Evolutionary conservation across 2,797 vertebrate species (phyloP), one percentile per base, ranked within the genome.

Genomic region (Characodon lateralis): DNA sequence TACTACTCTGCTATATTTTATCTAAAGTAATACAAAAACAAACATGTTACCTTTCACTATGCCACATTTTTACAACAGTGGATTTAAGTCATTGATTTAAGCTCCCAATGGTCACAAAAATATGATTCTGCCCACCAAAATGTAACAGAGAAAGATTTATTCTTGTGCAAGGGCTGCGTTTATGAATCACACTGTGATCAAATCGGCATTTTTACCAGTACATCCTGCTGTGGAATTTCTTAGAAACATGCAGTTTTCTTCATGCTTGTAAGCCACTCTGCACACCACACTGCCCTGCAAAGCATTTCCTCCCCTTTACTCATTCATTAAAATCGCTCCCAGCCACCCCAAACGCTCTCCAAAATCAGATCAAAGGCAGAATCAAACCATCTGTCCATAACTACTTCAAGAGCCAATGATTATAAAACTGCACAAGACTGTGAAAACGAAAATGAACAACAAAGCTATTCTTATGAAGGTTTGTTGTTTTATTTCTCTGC

Each of bases 241-340:
- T 76, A 78, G 74, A 88, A 88, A 66, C 72, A 69, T 43, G 50
- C 74, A 58, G 63, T 77, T 73, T 73, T 69, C 71, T 76, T 78
- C n/a, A 83, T 79, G 79, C 80, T 86, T 80, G 53, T 24, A 58
- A 91, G 78, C 70, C 82, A 84, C 85, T 89, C 39, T 26, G 66
- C 86, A 91, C 56, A 80, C 87, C 78, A 88, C 69, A 78, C 87
- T 91, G 84, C 86, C 80, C 84, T 94, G 89, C 90, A 81, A 93
- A 91, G 94, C 92, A 94, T 94, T 96, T 96, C 95, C 94, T 96
- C 95, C 93, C 94, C 87, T 87, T 90, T 93, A 93, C 90, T 95
- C 93, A 94, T 87, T 95, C 92, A 94, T 93, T 91, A 93, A 95
- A 95, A 91, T 90, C 91, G 78, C 91, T 94, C 90, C 91, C 86